A percentile compares a stretch with the other conserved stretches of the same genome.
Evolutionary conservation across 2,113 vertebrate species (phyloP).

Genomic region (Aldabrachelys gigantea): DNA sequence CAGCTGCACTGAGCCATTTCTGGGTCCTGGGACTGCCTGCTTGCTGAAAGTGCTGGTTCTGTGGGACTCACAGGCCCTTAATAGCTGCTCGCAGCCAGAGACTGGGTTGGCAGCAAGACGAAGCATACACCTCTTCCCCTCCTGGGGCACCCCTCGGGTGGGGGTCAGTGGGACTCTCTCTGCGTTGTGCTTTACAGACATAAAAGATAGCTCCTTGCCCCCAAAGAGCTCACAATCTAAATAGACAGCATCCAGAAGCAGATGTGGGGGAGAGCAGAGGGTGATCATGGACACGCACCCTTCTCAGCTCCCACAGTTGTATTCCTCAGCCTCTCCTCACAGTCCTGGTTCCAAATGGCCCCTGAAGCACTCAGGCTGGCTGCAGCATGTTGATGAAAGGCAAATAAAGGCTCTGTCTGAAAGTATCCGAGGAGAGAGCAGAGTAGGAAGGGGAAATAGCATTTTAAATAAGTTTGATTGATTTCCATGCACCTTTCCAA

Average conservation of each 20-base stretch:
- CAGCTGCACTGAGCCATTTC: background rate
- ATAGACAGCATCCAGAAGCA: background rate
- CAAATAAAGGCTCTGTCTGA: background rate
- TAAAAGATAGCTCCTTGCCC: background rate
- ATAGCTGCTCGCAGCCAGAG: too few relatives aligned
- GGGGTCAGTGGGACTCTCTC: background rate
- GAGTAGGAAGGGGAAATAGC: background rate
- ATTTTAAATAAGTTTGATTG: background rate
- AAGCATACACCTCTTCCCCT: background rate
- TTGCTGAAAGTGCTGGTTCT: background rate
- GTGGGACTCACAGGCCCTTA: too few relatives aligned
- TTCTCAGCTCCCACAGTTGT: background rate
- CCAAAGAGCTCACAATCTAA: background rate
- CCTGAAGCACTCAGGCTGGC: background rate
- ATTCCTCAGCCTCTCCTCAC: background rate
- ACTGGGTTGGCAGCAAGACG: background rate
- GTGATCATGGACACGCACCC: background rate
- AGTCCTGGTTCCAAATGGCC: background rate
- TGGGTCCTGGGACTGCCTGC: too few relatives aligned
- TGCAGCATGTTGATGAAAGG: rapidly evolving
- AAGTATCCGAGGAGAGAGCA: background rate
- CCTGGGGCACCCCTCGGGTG: background rate
- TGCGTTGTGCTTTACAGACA: background rate
- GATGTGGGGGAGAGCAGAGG: background rate
- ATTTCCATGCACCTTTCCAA: background rate